Percentiles rank a stretch among this genome's conserved stretches.
Conservation (phyloP, 2,888 invertebrate genomes). For the Noctua fimbriata region DNA sequence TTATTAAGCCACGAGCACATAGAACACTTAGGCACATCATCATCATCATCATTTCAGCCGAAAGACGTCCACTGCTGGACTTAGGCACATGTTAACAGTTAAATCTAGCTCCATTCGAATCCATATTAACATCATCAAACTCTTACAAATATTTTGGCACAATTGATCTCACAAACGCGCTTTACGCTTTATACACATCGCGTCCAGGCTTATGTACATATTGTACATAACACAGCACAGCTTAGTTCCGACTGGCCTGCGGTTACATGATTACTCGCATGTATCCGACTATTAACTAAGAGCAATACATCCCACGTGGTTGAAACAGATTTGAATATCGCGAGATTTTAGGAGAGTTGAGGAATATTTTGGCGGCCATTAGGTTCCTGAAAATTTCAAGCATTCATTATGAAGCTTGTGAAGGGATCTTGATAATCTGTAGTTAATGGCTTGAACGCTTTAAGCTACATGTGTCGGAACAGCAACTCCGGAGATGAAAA, state of each 20-base stretch:
- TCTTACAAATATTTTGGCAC: neutral
- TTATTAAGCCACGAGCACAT: too few relatives aligned
- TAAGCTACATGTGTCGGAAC: neutral
- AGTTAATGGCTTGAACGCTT: neutral
- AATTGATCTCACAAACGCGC: neutral
- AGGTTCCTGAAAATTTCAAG: neutral
- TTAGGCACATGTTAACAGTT: too few relatives aligned
- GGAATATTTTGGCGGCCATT: neutral
- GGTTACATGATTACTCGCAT: constrained; percentile 35
- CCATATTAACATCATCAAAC: neutral
- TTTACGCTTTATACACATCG: neutral
- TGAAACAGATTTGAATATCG: neutral
- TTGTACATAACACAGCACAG: constrained; percentile 18
- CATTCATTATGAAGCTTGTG: neutral
- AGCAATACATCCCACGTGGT: constrained; percentile 1
- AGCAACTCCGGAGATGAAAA: neutral
- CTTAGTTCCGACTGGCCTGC: constrained; percentile 28
- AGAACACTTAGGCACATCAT: too few relatives aligned
- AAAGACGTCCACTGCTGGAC: too few relatives aligned
- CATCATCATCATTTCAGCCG: too few relatives aligned
- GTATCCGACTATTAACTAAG: constrained; percentile 26
- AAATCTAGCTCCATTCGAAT: neutral
- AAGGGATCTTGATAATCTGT: neutral
- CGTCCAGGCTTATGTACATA: constrained; percentile 9
- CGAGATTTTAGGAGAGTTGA: neutral